Evolutionary conservation across 2,888 invertebrate species (phyloP).

Genomic region (Caenorhabditis parvicauda): DNA sequence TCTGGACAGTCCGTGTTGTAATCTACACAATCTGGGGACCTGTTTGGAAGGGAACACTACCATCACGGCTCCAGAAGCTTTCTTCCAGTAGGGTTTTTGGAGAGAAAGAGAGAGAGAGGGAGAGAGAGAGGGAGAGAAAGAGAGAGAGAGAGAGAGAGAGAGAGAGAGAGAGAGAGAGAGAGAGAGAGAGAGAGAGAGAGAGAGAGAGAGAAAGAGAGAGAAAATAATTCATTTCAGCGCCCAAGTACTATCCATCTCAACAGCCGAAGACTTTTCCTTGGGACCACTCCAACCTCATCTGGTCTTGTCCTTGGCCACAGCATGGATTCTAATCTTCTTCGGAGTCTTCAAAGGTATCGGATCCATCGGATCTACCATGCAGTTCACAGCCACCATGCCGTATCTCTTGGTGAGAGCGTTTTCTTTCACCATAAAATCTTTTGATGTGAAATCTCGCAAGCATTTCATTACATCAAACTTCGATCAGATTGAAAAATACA

Average conservation of each 20-base stretch:
- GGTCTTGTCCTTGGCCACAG: conserved; percentile 81
- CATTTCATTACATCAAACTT: background rate
- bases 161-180: conserved; percentile 2
- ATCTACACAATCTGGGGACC: conserved; percentile 32
- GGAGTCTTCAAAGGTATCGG: conserved; percentile 82
- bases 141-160: conserved; percentile 3
- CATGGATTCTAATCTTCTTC: conserved; percentile 91
- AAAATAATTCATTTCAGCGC: background rate
- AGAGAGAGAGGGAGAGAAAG: background rate
- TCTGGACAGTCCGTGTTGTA: conserved; percentile 49
- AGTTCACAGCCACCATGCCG: conserved; percentile 56
- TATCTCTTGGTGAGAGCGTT: conserved; percentile 47
- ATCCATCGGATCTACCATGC: conserved; percentile 56
- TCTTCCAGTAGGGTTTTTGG: conserved; percentile 59
- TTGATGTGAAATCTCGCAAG: background rate
- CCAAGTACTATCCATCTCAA: background rate
- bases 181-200: background rate
- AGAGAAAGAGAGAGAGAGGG: background rate
- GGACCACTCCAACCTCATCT: conserved; percentile 63
- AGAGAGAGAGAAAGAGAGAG: background rate
- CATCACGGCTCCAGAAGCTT: conserved; percentile 56
- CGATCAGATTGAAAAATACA: too few relatives aligned
- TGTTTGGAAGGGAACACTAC: conserved; percentile 44
- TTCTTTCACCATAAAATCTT: background rate
- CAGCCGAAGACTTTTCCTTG: background rate